Base-by-base conservation (phyloP, 2,113 vertebrate species). In the Austrofundulus limnaeus region DNA sequence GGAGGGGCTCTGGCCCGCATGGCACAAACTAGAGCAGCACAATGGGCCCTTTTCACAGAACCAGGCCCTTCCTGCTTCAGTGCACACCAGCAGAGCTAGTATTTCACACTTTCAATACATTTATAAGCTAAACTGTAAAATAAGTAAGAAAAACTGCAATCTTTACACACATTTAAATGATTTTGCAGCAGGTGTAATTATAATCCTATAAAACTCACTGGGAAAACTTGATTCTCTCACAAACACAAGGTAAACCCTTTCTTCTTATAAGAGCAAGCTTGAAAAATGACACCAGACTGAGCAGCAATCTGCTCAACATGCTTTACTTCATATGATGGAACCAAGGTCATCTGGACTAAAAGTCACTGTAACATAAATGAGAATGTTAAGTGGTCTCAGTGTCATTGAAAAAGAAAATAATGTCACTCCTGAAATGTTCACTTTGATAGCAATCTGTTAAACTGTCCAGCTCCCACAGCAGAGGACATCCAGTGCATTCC, bases 1-100 rank as follows among this genome's bases (percentile, higher is more conserved):
- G 91, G 88, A 91, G 96, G 93, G 95, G 91, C 91, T 78, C 71
- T 81, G 92, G 91, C 92, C 93, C 90, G 91, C 92, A 91, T 93
- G 86, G 93, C 94, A 93, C 91, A 86, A 80, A 78, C 60, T 20
- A 46, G 0, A 49, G 72, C 21, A 45, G 72, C 87, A 96, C 95
- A 98, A 97, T 90, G 93, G 63, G 48, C 81, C 17, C 90, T 90
- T 91, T 95, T 90, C 59, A 89, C 15, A 4, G 13, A 41, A 15
- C 64, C 25, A 34, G 51, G 61, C 66, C 81, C 81, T 81, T 80
- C 63, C 77, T 83, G 69, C 75, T 66, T 48, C 72, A 49, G 63
- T 23, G 20, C 24, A 66, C 4, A 61, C 69, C 70, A 54, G 52
- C 75, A 65, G 39, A 65, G 69, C 38, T 41, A 59, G 42, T 48